These are phyloP conservation scores for Panthera leo DNA, from an alignment of 2,113 vertebrate species.

Conservation along the genomic window DNA sequence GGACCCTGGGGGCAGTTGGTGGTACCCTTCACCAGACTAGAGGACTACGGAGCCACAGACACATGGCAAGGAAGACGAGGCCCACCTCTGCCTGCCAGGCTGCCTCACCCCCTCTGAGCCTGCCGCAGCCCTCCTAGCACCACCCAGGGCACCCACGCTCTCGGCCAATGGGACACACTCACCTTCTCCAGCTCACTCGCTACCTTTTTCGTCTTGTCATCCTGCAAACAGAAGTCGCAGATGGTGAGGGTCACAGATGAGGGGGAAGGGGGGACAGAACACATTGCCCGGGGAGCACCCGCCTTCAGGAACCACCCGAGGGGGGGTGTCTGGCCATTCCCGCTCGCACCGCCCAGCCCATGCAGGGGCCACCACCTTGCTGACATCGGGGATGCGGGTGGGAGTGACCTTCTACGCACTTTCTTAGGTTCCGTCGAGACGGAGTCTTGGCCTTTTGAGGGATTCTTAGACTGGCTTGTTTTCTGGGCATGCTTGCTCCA, in stretches of 20 bases:
- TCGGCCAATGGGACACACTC: conserved; percentile 62
- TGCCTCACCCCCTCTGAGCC: accelerated
- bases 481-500: conserved; percentile 95
- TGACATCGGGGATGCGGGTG: accelerated
- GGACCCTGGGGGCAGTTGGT: not conserved
- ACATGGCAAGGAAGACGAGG: accelerated
- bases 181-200: conserved; percentile 85
- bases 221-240: conserved; percentile 76
- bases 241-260: not conserved
- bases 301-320: not conserved
- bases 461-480: conserved; percentile 16
- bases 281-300: accelerated
- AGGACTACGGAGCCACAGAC: not conserved
- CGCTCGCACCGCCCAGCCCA: not conserved
- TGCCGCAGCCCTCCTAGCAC: accelerated
- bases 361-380: not conserved
- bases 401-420: conserved; percentile 69
- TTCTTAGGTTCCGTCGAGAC: conserved; percentile 72
- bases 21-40: not conserved
- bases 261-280: accelerated
- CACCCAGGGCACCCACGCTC: accelerated
- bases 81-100: accelerated
- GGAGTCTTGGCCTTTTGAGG: conserved; percentile 5
- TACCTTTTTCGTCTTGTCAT: conserved; percentile 84
- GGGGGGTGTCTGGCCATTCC: not conserved